Percentiles rank a stretch among this genome's conserved stretches.
These are phyloP conservation scores for Dendrophyllia cribrosa DNA, from an alignment of 64 coral and sea anemone genomes.

Conservation along the genomic window DNA sequence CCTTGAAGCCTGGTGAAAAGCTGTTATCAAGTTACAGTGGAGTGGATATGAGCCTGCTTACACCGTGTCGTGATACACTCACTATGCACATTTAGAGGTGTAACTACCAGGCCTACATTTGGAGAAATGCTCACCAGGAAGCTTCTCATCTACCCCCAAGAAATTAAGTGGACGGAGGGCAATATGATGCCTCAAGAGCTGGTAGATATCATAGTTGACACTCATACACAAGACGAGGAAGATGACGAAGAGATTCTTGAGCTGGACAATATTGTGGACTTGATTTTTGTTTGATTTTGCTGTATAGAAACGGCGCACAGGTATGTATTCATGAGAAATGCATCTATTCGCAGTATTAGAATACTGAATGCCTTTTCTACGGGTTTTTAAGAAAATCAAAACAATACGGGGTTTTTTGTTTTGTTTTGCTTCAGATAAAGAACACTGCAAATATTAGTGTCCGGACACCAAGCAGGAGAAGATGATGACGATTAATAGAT, in stretches of 20 bases:
- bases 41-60: conserved; percentile 15
- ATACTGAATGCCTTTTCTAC: no score
- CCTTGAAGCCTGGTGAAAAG: background rate
- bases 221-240: background rate
- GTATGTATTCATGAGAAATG: no score
- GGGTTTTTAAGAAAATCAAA: no score
- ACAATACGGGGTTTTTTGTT: no score
- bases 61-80: background rate
- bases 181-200: background rate
- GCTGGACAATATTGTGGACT: background rate
- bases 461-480: no score
- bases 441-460: no score
- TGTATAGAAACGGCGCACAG: no score
- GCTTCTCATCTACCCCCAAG: background rate
- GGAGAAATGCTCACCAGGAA: conserved; percentile 1
- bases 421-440: no score
- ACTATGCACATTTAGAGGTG: background rate
- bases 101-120: conserved; percentile 4
- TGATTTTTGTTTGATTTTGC: background rate
- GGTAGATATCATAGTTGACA: background rate
- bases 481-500: no score
- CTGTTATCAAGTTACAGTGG: conserved; percentile 28
- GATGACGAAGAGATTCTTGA: background rate
- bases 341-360: no score
- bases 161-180: background rate